phyloP scores from a whole-genome alignment of 2,113 vertebrate genomes.

The Hemicordylus capensis region DNA sequence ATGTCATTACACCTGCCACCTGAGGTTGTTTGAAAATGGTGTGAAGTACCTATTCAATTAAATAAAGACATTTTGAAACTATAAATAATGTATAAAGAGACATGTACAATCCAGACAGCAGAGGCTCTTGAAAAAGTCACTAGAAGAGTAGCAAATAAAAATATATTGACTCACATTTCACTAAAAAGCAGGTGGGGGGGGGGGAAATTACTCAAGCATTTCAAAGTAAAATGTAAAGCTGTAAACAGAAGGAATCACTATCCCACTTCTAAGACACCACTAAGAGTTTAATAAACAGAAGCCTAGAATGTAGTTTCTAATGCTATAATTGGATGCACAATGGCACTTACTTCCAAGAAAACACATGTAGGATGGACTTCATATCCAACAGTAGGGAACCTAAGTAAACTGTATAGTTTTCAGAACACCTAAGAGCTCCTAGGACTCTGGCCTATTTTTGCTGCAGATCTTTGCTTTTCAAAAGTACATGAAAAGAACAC shows the following conservation, averaged over 20 bases:
- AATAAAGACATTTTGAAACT: constrained; percentile 78
- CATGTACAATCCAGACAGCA: constrained; percentile 70
- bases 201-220: constrained; percentile 21
- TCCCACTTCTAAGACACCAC: background rate
- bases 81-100: constrained; percentile 79
- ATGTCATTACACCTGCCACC: constrained; percentile 68
- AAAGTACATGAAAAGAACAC: constrained; percentile 32
- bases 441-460: constrained; percentile 30
- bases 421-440: constrained; percentile 4
- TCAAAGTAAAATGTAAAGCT: constrained; percentile 61
- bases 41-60: constrained; percentile 73
- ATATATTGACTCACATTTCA: constrained; percentile 60
- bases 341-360: background rate
- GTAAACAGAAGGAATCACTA: constrained; percentile 17
- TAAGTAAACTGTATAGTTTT: background rate
- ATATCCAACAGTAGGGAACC: background rate
- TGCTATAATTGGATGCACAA: background rate
- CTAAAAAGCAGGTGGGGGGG: constrained; percentile 24
- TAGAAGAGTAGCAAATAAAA: constrained; percentile 67
- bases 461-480: background rate
- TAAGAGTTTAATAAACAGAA: background rate
- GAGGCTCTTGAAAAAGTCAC: constrained; percentile 70
- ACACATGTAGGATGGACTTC: no score
- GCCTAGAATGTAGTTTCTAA: constrained; percentile 26
- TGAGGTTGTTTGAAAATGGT: constrained; percentile 73